These are phyloP conservation scores for Carollia perspicillata DNA, from an alignment of 2,113 vertebrate genomes.

Conservation along the genomic window DNA sequence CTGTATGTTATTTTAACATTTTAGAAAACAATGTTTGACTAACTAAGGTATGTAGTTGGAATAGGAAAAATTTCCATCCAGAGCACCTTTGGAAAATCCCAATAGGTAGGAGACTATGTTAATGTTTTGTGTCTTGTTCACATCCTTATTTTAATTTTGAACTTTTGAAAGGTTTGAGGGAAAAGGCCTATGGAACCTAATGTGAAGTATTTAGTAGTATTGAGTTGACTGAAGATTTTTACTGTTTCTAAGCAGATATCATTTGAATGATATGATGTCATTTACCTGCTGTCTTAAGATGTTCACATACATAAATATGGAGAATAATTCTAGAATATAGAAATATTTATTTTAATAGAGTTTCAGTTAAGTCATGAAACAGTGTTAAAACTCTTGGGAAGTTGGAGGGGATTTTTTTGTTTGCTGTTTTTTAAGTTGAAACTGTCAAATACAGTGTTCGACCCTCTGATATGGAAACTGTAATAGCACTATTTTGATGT, in stretches of 20 bases:
- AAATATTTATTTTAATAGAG: conserved; percentile 71
- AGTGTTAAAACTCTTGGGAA: conserved; percentile 69
- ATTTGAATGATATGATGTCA: conserved; percentile 63
- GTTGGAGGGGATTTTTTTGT: background rate
- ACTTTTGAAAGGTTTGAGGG: conserved; percentile 56
- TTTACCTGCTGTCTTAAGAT: conserved; percentile 72
- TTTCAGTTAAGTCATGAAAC: conserved; percentile 70
- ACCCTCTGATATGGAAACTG: background rate
- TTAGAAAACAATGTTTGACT: conserved; percentile 53
- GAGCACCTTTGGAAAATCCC: conserved; percentile 41
- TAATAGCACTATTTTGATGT: conserved; percentile 41
- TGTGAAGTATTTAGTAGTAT: conserved; percentile 56
- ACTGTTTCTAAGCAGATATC: conserved; percentile 29
- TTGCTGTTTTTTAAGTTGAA: conserved; percentile 16
- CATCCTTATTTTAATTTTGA: conserved; percentile 35
- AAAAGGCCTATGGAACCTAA: conserved; percentile 71
- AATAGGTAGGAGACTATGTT: conserved; percentile 11
- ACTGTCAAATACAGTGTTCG: conserved; percentile 42
- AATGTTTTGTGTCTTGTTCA: conserved; percentile 49
- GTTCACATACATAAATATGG: conserved; percentile 42
- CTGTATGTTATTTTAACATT: conserved; percentile 54
- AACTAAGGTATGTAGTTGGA: conserved; percentile 63
- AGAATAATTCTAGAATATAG: conserved; percentile 55
- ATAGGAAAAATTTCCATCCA: conserved; percentile 53
- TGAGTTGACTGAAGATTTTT: conserved; percentile 55